These are phyloP conservation scores for Eulithis prunata DNA, from an alignment of 2,888 invertebrate species.

Conservation along the genomic window DNA sequence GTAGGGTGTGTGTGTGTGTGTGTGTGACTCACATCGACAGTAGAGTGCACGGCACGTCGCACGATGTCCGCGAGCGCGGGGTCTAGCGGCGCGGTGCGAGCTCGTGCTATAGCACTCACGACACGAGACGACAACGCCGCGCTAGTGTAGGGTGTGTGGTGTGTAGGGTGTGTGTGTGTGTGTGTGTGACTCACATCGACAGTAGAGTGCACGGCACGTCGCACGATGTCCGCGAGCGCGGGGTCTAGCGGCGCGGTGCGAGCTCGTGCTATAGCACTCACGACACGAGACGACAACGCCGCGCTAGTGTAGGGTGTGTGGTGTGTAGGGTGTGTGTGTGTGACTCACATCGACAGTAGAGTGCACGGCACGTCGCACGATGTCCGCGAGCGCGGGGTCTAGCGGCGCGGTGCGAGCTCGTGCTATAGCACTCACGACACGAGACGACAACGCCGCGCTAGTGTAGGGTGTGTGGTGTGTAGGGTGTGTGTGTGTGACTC, in stretches of 20 bases:
- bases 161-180: no score
- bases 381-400: constrained; percentile 86
- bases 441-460: no score
- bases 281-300: no score
- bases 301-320: no score
- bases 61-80: constrained; percentile 85
- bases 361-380: constrained; percentile 90
- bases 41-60: constrained; percentile 94
- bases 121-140: constrained; percentile 88
- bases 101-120: constrained; percentile 86
- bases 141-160: constrained; percentile 47
- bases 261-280: no score
- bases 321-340: not conserved
- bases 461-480: no score
- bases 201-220: no score
- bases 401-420: constrained; percentile 85
- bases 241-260: no score
- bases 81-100: constrained; percentile 82
- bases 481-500: constrained; percentile 12
- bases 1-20: not conserved
- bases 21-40: constrained; percentile 81
- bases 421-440: no score
- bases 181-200: no score
- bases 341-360: constrained; percentile 88
- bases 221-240: no score